A percentile compares a stretch with the other conserved stretches of the same genome.
These are phyloP conservation scores for Sturnus vulgaris DNA, from an alignment of 2,113 vertebrate species.

Conservation along the genomic window DNA sequence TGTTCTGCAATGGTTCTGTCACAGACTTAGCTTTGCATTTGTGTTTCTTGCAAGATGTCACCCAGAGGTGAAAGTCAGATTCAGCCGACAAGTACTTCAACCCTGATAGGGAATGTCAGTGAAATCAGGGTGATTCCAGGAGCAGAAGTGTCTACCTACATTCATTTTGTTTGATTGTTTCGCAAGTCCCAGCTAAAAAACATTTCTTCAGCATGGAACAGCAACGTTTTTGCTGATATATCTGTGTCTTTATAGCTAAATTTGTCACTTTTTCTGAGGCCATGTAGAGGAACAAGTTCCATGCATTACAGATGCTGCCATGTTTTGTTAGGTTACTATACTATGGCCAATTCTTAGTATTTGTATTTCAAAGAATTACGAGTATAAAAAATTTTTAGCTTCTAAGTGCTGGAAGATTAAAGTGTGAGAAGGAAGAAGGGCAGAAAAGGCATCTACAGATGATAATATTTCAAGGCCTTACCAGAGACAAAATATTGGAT, in stretches of 20 bases:
- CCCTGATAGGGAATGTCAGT: neutral
- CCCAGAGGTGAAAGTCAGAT: neutral
- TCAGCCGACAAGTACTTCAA: neutral
- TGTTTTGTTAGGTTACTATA: neutral
- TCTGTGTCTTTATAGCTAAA: neutral
- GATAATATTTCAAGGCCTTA: neutral
- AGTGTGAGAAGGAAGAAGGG: neutral
- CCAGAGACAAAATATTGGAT: neutral
- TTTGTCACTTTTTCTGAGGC: neutral
- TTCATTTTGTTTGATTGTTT: neutral
- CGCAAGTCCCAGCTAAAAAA: neutral
- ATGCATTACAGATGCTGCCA: neutral
- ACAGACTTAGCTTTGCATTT: neutral
- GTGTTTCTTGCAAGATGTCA: neutral
- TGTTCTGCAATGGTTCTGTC: neutral
- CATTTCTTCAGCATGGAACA: fast-evolving
- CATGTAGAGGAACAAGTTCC: neutral
- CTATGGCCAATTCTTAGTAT: neutral
- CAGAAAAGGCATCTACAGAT: neutral
- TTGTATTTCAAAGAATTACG: neutral
- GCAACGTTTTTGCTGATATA: neutral
- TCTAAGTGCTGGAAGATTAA: neutral
- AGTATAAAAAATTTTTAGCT: neutral
- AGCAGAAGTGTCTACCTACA: neutral
- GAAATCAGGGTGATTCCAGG: neutral